Percentiles rank a stretch among this genome's conserved stretches.
phyloP scores from a whole-genome alignment of 2,888 invertebrate genomes.

The Metalampra italica region DNA sequence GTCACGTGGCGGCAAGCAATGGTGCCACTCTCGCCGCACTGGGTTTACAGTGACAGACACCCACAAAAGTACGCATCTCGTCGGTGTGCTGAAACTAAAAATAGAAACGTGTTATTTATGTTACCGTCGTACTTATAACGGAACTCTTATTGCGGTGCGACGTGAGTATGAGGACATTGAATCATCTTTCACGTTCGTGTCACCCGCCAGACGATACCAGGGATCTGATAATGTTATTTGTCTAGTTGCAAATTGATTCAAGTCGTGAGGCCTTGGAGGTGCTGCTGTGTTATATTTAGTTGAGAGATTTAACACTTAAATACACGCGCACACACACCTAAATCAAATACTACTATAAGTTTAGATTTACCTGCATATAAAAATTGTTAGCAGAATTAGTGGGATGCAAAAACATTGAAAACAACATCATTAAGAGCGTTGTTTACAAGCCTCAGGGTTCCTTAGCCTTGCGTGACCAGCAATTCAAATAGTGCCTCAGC shows the following conservation, averaged over 20 bases:
- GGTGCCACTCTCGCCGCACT: background rate
- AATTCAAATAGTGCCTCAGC: slow-evolving; percentile 14
- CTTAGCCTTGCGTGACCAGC: slow-evolving; percentile 22
- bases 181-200: background rate
- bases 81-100: background rate
- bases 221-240: background rate
- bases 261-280: background rate
- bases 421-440: background rate
- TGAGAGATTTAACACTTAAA: no score
- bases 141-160: background rate
- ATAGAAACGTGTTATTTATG: background rate
- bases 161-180: background rate
- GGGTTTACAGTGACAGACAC: background rate
- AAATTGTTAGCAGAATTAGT: background rate
- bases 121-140: background rate
- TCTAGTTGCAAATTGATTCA: background rate
- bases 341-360: background rate
- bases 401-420: background rate
- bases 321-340: no score
- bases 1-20: background rate
- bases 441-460: slow-evolving; percentile 8
- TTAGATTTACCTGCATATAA: background rate
- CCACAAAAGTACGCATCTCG: background rate
- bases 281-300: no score
- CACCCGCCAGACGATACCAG: background rate